Conservation (phyloP, 2,888 invertebrate species). For the Chaitophorus viminalis region DNA sequence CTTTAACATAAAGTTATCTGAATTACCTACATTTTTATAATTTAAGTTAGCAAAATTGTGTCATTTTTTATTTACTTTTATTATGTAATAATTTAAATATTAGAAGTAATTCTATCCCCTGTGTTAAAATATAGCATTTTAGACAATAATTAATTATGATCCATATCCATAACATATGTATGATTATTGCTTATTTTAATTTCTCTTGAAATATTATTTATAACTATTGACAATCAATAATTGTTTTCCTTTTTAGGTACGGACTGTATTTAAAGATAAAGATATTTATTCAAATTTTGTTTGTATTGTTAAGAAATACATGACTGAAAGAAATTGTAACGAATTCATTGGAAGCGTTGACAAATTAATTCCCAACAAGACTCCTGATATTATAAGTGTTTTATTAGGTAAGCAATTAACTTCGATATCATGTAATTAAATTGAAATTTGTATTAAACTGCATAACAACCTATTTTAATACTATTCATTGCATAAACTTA, state of each 20-base stretch:
- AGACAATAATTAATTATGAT: no score
- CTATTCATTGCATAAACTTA: not conserved
- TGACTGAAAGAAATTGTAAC: slow-evolving; percentile 22
- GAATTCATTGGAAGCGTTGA: slow-evolving; percentile 34
- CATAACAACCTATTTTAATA: not conserved
- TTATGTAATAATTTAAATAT: no score
- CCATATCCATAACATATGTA: no score
- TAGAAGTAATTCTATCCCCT: no score
- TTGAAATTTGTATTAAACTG: not conserved
- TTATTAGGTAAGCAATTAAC: slow-evolving; percentile 21
- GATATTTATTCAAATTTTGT: slow-evolving; percentile 20
- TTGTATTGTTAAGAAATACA: slow-evolving; percentile 40
- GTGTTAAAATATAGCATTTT: no score
- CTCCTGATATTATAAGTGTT: slow-evolving; percentile 30
- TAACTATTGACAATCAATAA: not conserved
- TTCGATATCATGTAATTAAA: not conserved
- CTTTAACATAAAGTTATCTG: no score
- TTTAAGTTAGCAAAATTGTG: no score
- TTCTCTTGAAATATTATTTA: not conserved
- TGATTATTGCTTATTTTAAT: not conserved
- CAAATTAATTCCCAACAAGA: slow-evolving; percentile 39
- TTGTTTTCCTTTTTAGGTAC: slow-evolving; percentile 24
- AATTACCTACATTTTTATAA: no score
- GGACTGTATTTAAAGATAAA: not conserved
- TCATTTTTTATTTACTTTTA: no score